Conservation (phyloP, 2,888 invertebrate genomes). For the Hypolimnas misippus region DNA sequence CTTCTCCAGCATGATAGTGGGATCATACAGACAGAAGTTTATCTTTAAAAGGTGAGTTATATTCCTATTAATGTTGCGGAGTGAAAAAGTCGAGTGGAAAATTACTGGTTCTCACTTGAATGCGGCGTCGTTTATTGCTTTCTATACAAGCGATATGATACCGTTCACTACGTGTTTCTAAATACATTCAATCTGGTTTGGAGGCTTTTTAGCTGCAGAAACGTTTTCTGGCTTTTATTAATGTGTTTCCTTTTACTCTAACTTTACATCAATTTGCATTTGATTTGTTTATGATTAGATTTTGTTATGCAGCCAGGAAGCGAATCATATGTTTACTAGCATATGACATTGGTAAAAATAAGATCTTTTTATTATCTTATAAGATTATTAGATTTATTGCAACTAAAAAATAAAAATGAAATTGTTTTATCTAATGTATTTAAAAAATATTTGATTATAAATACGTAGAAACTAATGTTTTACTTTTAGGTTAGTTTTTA, state of each 20-base stretch:
- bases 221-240: conserved; percentile 16
- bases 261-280: conserved; percentile 10
- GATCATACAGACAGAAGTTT: conserved; percentile 85
- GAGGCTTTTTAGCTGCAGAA: conserved; percentile 7
- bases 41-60: conserved; percentile 86
- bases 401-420: neutral
- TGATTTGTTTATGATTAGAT: conserved; percentile 16
- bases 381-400: neutral
- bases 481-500: too few relatives aligned
- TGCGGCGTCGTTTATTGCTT: conserved; percentile 73
- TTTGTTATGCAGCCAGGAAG: conserved; percentile 15
- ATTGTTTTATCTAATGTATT: neutral
- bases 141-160: conserved; percentile 74
- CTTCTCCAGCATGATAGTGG: conserved; percentile 88
- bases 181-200: conserved; percentile 49
- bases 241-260: neutral
- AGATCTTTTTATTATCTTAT: neutral
- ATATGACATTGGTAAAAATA: conserved; percentile 26
- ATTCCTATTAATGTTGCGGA: conserved; percentile 55
- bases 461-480: too few relatives aligned
- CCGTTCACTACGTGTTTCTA: conserved; percentile 78
- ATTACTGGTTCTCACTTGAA: conserved; percentile 73
- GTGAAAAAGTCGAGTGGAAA: conserved; percentile 67
- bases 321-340: conserved; percentile 40
- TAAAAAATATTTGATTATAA: neutral